Evolutionary conservation across 2,113 vertebrate species (phyloP), one percentile per base, ranked within the genome.

Genomic region (Acrocephalus arundinaceus): DNA sequence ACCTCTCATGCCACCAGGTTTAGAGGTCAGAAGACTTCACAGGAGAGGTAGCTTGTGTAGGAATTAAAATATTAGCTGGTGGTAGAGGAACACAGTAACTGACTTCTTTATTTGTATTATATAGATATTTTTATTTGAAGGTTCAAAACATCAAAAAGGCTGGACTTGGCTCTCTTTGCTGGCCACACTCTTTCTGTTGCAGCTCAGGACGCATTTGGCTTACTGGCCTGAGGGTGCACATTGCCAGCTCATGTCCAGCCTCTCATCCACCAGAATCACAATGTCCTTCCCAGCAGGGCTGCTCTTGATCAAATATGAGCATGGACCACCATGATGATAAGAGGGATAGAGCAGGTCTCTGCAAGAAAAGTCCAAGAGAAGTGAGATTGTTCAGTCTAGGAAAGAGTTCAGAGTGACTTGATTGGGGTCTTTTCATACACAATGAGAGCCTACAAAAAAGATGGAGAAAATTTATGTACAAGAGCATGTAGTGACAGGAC

Each of bases 351-450:
- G 12, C 10, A 59, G 23, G 2, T 33, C 4, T 59, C 33, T 28
- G 17, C 10, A 28, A 59, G 45, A 51, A 74, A 51, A 67, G 2
- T 19, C 27, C 4, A 15, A 19, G 35, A 57, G 5, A 37, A 33
- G 5, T 67, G 23, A 8, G 8, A 14, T 11, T 45, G 3, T 28
- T 81, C 37, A 30, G 61, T 33, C 24, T 39, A 20, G 19, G 35
- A 52, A 45, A 52, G 52, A 28, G 15, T 30, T 45, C 37, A n/a
- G 12, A 33, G 9, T 52, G 7, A 39, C 9, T 45, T n/a, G 33
- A 10, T 16, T 12, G 7, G 9, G 1, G 3, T 46, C 11, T 74
- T 75, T 61, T 37, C 0, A 0, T 41, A 61, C 9, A 11, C 11
- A 51, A 89, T 67, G 7, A 22, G 8, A 39, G 4, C 15, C 15